Evolutionary conservation across 2,888 invertebrate species (phyloP).

Genomic region (Hypselothyrea guttata): DNA sequence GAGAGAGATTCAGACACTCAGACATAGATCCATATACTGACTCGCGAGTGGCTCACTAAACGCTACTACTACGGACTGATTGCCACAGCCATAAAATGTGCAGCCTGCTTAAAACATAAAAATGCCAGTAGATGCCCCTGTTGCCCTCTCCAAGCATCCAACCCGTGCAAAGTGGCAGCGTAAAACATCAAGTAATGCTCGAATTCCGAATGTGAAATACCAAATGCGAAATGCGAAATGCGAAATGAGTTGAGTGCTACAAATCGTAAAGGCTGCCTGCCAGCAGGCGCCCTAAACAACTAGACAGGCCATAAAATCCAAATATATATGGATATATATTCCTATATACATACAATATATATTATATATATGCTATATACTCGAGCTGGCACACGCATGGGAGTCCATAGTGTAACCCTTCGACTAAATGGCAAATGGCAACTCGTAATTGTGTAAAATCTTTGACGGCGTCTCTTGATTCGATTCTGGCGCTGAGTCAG

Average conservation of each 20-base stretch:
- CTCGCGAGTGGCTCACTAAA: constrained; percentile 68
- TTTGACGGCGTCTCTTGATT: constrained; percentile 46
- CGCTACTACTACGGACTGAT: constrained; percentile 60
- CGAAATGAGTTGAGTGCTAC: constrained; percentile 76
- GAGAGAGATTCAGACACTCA: constrained; percentile 2
- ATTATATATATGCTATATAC: constrained; percentile 2
- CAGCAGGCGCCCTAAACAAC: constrained; percentile 47
- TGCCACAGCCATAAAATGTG: constrained; percentile 67
- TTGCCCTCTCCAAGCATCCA: constrained; percentile 28
- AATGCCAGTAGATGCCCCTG: constrained; percentile 43
- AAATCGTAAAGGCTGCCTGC: constrained; percentile 64
- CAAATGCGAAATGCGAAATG: constrained; percentile 68
- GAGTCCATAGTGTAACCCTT: constrained; percentile 32
- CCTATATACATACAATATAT: constrained; percentile 5
- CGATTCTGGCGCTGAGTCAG: constrained; percentile 54
- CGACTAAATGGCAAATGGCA: constrained; percentile 27
- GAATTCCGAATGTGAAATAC: constrained; percentile 51
- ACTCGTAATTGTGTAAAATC: constrained; percentile 53
- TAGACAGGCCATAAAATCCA: constrained; percentile 61
- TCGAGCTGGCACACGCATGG: not conserved
- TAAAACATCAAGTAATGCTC: constrained; percentile 74
- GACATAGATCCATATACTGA: constrained; percentile 2
- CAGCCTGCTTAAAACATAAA: constrained; percentile 77
- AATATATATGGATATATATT: constrained; percentile 9
- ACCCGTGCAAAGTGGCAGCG: constrained; percentile 61